Evolutionary conservation across 2,113 vertebrate species (phyloP).

Genomic region (Noturus placidus): DNA sequence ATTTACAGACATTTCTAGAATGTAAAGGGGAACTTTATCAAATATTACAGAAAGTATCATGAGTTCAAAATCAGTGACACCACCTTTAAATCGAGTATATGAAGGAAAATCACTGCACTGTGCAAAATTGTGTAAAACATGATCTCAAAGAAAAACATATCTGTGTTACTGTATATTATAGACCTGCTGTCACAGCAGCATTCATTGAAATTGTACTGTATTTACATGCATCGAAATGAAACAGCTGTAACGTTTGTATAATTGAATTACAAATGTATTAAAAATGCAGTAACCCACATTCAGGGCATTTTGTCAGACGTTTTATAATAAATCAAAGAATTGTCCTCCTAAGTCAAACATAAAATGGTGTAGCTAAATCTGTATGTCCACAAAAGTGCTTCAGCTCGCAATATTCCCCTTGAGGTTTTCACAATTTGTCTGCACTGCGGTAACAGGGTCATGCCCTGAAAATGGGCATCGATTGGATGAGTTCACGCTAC

Average conservation of each 20-base stretch:
- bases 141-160: background rate
- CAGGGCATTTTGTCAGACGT: background rate
- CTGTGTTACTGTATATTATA: background rate
- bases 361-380: constrained; percentile 25
- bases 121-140: background rate
- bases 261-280: background rate
- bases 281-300: background rate
- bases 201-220: background rate
- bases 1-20: background rate
- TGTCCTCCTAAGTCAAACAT: background rate
- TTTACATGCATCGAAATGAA: background rate
- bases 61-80: background rate
- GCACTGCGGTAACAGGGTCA: constrained; percentile 52
- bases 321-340: background rate
- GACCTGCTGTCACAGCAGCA: background rate
- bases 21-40: background rate
- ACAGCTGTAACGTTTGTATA: background rate
- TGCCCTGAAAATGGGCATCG: constrained; percentile 53
- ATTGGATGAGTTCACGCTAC: constrained; percentile 52
- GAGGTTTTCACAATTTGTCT: constrained; percentile 40
- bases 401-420: constrained; percentile 38
- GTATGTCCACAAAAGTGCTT: constrained; percentile 20
- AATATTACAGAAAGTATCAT: background rate
- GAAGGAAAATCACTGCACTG: background rate
- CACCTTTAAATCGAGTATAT: background rate